A percentile compares a stretch with the other conserved stretches of the same genome.
phyloP scores from a whole-genome alignment of 1,140 invertebrate species.

The Drosophila grimshawi region DNA sequence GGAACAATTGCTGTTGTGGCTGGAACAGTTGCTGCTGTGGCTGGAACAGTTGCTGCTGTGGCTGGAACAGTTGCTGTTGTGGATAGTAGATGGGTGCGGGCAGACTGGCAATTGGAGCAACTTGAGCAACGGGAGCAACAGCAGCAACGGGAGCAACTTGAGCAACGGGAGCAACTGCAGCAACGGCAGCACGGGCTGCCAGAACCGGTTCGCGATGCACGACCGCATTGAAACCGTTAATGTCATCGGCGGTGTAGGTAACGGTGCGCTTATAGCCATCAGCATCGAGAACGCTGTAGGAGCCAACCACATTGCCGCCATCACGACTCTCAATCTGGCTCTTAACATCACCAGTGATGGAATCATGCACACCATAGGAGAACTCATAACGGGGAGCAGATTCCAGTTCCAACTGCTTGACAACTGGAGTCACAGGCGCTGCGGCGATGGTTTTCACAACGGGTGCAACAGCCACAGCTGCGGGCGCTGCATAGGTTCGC shows the following conservation, averaged over 20 bases:
- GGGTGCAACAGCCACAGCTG: constrained; percentile 32
- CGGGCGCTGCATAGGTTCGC: constrained; percentile 26
- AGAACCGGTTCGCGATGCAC: constrained; percentile 85
- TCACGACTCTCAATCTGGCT: constrained; percentile 86
- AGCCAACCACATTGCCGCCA: constrained; percentile 86
- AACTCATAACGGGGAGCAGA: constrained; percentile 85
- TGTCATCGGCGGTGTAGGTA: constrained; percentile 86
- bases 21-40: constrained; percentile 41
- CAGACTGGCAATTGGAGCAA: constrained; percentile 39
- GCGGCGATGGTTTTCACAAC: constrained; percentile 43
- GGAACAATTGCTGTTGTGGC: constrained; percentile 64
- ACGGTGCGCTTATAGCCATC: constrained; percentile 86
- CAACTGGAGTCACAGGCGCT: constrained; percentile 42
- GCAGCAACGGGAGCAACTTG: constrained; percentile 33
- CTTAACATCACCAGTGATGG: constrained; percentile 86
- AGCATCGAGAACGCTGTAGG: constrained; percentile 86
- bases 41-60: constrained; percentile 48
- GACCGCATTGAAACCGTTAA: constrained; percentile 86
- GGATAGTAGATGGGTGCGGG: constrained; percentile 70
- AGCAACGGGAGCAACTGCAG: constrained; percentile 44
- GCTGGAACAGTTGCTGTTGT: constrained; percentile 53
- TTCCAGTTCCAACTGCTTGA: constrained; percentile 72
- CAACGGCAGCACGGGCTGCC: constrained; percentile 49
- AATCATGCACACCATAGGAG: constrained; percentile 86
- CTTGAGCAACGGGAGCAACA: constrained; percentile 25